A percentile compares a stretch with the other conserved stretches of the same genome.
phyloP scores from a whole-genome alignment of 2,888 invertebrate genomes.

The Mesodorylaimus sp. region DNA sequence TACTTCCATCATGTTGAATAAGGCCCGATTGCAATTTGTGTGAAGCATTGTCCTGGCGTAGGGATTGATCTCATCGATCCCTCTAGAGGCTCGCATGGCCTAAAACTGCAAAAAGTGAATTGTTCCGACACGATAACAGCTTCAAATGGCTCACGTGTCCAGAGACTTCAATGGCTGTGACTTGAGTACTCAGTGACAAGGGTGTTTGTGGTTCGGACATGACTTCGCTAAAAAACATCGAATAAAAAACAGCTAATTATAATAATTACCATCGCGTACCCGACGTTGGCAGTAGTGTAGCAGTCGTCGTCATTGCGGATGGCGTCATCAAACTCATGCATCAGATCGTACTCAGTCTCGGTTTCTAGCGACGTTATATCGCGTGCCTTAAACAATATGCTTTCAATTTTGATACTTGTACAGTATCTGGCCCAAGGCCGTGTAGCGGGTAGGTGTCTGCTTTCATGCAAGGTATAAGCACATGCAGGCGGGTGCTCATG shows the following conservation, averaged over 20 bases:
- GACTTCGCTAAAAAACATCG: constrained; percentile 40
- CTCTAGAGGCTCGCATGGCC: too few species aligned
- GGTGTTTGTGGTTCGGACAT: constrained; percentile 16
- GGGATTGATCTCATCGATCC: too few species aligned
- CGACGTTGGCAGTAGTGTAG: constrained; percentile 52
- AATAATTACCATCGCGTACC: constrained; percentile 40
- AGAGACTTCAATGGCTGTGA: constrained; percentile 27
- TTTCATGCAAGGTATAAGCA: too few species aligned
- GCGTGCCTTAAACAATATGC: constrained; percentile 58
- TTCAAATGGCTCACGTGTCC: too few species aligned
- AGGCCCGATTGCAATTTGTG: too few species aligned
- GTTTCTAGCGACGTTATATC: constrained; percentile 53
- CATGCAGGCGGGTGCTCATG: too few species aligned
- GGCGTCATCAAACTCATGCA: constrained; percentile 55
- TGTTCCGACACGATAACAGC: too few species aligned
- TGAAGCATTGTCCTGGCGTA: too few species aligned
- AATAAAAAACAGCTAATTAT: not conserved
- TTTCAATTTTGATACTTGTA: too few species aligned
- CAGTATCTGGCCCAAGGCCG: too few species aligned
- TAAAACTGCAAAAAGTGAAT: too few species aligned
- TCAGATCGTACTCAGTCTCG: constrained; percentile 57
- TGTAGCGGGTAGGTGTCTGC: too few species aligned
- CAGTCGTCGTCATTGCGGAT: constrained; percentile 47
- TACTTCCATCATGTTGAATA: constrained; percentile 32
- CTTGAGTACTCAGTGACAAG: constrained; percentile 4